Conservation (phyloP, 2,113 vertebrate species). For the Castor canadensis region DNA sequence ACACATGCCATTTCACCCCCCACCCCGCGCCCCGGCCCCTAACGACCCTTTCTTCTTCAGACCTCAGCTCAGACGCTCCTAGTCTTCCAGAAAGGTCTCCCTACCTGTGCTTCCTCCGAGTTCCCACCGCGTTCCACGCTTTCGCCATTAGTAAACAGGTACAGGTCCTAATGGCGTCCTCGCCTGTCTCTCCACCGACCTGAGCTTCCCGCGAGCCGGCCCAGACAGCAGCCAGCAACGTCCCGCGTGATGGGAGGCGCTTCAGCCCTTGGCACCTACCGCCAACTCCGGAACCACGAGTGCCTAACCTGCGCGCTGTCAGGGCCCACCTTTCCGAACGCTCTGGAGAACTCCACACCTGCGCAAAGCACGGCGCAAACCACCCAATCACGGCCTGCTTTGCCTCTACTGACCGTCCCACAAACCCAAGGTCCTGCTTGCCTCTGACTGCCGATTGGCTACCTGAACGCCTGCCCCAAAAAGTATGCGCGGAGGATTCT, state of each 20-base stretch:
- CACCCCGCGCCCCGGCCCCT: neutral
- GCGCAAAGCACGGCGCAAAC: rapidly evolving
- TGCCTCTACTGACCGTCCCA: neutral
- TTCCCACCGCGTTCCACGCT: neutral
- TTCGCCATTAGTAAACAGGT: neutral
- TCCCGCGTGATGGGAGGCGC: rapidly evolving
- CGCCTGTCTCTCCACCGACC: neutral
- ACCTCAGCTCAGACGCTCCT: neutral
- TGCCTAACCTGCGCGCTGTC: rapidly evolving
- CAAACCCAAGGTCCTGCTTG: rapidly evolving
- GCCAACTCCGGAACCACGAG: rapidly evolving
- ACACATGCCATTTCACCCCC: neutral
- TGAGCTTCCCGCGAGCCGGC: neutral
- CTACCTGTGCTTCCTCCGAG: neutral
- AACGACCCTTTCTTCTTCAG: neutral
- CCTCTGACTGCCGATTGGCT: neutral
- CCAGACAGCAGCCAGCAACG: rapidly evolving
- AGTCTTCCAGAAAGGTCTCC: neutral
- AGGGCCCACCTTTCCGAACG: rapidly evolving
- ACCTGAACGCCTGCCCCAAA: neutral
- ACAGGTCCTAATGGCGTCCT: rapidly evolving
- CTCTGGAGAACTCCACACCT: neutral
- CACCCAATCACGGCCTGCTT: neutral
- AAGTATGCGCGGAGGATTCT: neutral
- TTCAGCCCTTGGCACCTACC: neutral